Base-by-base conservation (phyloP, 2,888 invertebrate genomes). In the Keiferia lycopersicella region DNA sequence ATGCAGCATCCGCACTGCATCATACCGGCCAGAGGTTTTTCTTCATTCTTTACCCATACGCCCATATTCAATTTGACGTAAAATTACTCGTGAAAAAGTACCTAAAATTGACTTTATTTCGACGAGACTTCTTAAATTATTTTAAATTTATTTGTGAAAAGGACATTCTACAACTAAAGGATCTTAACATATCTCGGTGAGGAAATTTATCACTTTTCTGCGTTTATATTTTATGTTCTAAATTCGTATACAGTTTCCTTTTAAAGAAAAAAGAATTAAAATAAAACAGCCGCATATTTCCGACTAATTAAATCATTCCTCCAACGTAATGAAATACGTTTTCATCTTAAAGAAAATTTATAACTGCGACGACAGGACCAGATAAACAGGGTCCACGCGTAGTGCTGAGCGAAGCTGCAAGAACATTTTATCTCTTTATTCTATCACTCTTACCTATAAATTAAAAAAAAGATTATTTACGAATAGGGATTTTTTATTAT, bases 1-100 rank as follows among this genome's bases (percentile, higher is more conserved):
- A 89, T 89, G 83, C 84, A 80, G 83, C 81, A 82, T 83, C 85
- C 87, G 88, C 88, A 87, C 78, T 88, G 87, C 88, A 89, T 88
- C 86, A 86, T 83, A 82, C 16, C 7, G 39, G 41, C 12, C 59
- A 59, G 41, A 22, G 22, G 20, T 1, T 4, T 11, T 4, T 20
- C 51, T 53, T 45, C 16, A 45, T 6, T 4, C n/a, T 45, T 45
- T 45, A 45, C 8, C 45, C 45, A 1, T 41, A 41, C 2, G n/a
- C n/a, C n/a, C n/a, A n/a, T n/a, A n/a, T n/a, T n/a, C n/a, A n/a
- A n/a, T 41, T 41, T 41, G 45, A 45, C 7, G 45, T 14, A n/a
- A n/a, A n/a, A n/a, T n/a, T n/a, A n/a, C n/a, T n/a, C n/a, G n/a
- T n/a, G n/a, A n/a, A n/a, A n/a, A n/a, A n/a, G n/a, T n/a, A n/a